These are phyloP conservation scores for Leucoraja erinaceus DNA, from an alignment of 2,113 vertebrate genomes.

Conservation along the genomic window DNA sequence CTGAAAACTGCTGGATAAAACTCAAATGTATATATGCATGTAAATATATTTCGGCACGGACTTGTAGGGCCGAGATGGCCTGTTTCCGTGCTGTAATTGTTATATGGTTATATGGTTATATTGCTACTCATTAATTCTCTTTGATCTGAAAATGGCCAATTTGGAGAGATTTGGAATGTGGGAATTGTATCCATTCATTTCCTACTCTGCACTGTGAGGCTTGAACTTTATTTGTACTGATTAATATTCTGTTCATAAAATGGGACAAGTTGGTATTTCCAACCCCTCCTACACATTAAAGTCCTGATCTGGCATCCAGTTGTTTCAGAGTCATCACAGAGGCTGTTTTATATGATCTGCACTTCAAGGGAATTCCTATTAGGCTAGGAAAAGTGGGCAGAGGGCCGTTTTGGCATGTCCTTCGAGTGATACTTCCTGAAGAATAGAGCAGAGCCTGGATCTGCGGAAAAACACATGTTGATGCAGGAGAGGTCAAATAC, in stretches of 20 bases:
- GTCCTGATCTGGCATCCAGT: background rate
- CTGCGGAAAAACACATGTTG: background rate
- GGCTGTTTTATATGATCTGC: background rate
- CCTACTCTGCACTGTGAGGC: background rate
- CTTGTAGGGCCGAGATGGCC: too few species aligned
- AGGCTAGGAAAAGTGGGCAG: background rate
- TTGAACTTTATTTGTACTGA: background rate
- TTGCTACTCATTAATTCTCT: background rate
- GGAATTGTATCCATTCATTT: background rate
- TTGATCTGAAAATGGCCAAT: background rate
- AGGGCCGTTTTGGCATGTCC: background rate
- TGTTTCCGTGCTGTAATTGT: too few species aligned
- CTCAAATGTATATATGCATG: background rate
- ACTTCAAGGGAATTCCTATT: background rate
- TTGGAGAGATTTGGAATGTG: background rate
- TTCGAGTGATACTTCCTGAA: background rate
- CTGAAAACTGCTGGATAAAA: background rate
- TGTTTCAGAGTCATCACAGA: background rate
- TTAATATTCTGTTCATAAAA: background rate
- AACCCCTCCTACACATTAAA: background rate
- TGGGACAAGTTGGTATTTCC: background rate
- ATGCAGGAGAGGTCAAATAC: background rate
- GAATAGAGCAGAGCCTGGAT: background rate
- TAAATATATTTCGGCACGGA: too few species aligned
- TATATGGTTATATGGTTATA: too few species aligned